Percentiles rank a stretch among this genome's conserved stretches.
Evolutionary conservation across 2,888 invertebrate species (phyloP).

Genomic region (Ormyrus thymus): DNA sequence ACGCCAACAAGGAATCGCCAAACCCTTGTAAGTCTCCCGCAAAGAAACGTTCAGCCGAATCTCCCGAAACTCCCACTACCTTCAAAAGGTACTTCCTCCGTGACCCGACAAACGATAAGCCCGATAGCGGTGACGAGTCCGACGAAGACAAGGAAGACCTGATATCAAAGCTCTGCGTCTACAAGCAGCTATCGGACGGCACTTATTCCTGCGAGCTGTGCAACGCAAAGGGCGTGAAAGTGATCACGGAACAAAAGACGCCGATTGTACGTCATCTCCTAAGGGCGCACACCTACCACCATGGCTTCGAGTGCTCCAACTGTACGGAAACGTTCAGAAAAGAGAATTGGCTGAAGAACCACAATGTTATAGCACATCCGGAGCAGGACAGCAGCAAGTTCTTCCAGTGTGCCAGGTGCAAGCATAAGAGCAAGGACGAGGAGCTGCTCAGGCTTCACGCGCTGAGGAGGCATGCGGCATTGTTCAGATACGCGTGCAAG

Average conservation of each 20-base stretch:
- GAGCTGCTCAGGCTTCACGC: constrained; percentile 65
- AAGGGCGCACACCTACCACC: constrained; percentile 20
- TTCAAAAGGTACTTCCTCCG: constrained; percentile 8
- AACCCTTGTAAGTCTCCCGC: constrained; percentile 1
- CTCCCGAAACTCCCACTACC: not conserved
- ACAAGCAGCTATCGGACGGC: constrained; percentile 7
- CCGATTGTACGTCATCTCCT: constrained; percentile 38
- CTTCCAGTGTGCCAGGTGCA: constrained; percentile 62
- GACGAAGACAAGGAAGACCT: constrained; percentile 33
- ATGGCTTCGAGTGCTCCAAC: constrained; percentile 26
- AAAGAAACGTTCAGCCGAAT: not conserved
- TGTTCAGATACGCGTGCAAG: constrained; percentile 62
- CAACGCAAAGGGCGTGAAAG: constrained; percentile 13
- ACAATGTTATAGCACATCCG: not conserved
- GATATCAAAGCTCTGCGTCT: constrained; percentile 6
- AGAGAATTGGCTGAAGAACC: not conserved
- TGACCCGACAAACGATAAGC: not conserved
- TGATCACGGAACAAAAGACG: not conserved
- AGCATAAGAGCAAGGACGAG: constrained; percentile 64
- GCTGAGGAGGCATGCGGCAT: constrained; percentile 62
- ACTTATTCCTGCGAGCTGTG: constrained; percentile 64
- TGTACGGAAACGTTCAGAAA: constrained; percentile 12
- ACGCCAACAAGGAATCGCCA: not conserved
- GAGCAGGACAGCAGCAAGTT: not conserved
- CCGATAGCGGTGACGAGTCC: not conserved